A percentile compares a stretch with the other conserved stretches of the same genome.
These are phyloP conservation scores for Sitodiplosis mosellana DNA, from an alignment of 1,140 invertebrate species.

Conservation along the genomic window DNA sequence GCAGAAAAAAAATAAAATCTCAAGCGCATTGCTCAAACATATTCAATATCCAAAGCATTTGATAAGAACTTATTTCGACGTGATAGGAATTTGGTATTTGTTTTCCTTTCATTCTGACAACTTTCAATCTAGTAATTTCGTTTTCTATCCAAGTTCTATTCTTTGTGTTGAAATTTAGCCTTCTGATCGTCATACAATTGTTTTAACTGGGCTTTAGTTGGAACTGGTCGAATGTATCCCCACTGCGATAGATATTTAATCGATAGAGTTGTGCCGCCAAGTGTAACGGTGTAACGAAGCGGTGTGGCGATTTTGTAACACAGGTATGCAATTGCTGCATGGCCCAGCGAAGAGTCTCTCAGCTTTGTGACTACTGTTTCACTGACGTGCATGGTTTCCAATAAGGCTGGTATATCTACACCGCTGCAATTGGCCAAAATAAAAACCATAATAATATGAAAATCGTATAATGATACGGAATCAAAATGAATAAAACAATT, in stretches of 20 bases:
- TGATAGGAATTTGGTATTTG: no score
- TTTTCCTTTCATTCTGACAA: no score
- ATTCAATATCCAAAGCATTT: no score
- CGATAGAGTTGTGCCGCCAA: constrained; percentile 44
- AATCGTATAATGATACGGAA: neutral
- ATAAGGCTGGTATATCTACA: constrained; percentile 58
- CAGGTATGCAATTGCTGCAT: constrained; percentile 71
- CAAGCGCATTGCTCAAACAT: no score
- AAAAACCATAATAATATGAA: neutral
- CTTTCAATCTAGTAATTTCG: no score
- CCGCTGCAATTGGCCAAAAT: constrained; percentile 40
- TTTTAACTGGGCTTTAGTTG: constrained; percentile 31
- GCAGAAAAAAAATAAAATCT: no score
- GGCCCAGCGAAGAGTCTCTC: constrained; percentile 59
- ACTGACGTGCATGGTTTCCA: constrained; percentile 55
- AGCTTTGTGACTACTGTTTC: constrained; percentile 58
- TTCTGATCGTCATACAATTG: constrained; percentile 34
- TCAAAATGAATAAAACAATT: neutral
- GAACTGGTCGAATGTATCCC: constrained; percentile 44
- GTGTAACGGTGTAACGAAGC: constrained; percentile 70
- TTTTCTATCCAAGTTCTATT: no score
- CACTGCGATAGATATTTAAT: constrained; percentile 42
- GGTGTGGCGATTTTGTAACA: constrained; percentile 86
- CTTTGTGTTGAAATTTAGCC: constrained; percentile 11
- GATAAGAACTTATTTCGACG: no score